Conservation (phyloP, 2,888 invertebrate species). For the Oxyscelio sp. region DNA sequence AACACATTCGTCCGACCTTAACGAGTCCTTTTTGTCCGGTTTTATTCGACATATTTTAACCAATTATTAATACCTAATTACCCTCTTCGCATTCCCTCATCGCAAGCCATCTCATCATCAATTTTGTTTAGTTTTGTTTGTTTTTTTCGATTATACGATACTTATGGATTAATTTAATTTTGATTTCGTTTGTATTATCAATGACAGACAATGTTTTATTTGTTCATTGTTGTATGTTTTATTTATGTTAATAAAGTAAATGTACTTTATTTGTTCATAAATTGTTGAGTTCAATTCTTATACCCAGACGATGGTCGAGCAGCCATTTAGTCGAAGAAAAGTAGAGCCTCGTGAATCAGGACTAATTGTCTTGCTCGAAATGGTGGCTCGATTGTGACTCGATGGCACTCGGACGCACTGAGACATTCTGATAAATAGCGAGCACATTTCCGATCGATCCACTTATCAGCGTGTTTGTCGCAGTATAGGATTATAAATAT, state of each 20-base stretch:
- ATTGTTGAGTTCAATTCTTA: conserved; percentile 52
- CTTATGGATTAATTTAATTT: conserved; percentile 57
- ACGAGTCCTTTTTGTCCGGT: too few species aligned
- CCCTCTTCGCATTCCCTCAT: conserved; percentile 48
- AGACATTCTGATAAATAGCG: conserved; percentile 18
- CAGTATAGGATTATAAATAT: conserved; percentile 36
- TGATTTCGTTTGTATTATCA: conserved; percentile 63
- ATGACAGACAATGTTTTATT: conserved; percentile 54
- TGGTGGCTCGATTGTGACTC: conserved; percentile 17
- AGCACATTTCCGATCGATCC: conserved; percentile 24
- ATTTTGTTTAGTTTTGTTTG: too few species aligned
- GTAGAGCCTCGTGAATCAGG: conserved; percentile 16
- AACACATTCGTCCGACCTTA: neutral
- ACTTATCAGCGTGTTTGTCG: conserved; percentile 28
- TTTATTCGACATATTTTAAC: too few species aligned
- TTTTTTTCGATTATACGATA: conserved; percentile 47
- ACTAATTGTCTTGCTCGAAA: conserved; percentile 14
- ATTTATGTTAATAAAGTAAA: conserved; percentile 70
- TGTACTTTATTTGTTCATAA: conserved; percentile 70
- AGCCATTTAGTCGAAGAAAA: neutral
- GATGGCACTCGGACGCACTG: conserved; percentile 21
- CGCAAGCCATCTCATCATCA: conserved; percentile 22
- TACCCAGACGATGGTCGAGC: conserved; percentile 5
- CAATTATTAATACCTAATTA: neutral
- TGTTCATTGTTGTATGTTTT: conserved; percentile 70